Base-by-base conservation (phyloP, 2,888 invertebrate species). In the Ferdinandea cuprea region DNA sequence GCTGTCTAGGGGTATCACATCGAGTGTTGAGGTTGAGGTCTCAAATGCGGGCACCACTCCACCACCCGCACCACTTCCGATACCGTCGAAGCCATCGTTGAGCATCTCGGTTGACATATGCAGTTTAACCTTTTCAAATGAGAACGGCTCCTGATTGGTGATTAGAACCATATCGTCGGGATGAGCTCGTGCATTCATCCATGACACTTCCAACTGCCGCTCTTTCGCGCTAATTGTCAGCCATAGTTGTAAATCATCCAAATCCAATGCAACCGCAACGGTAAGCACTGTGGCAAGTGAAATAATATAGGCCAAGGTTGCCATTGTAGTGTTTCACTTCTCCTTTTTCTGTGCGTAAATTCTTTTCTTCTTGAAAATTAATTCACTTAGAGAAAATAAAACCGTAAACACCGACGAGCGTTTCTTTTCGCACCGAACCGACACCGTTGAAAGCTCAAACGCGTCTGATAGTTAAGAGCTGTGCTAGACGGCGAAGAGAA, bases 201-300 rank as follows among this genome's bases (percentile, higher is more conserved):
- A 91, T 13, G 90, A 90, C n/a, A 91, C 87, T 71, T 91, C 90
- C 9, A 91, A 50, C 28, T 87, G 88, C 40, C 90, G 88, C 30
- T 88, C 86, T 19, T 88, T 87, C 2, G 91, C 90, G 69, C 90
- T 90, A 11, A 91, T 88, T 13, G 91, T 89, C 3, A 91, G 44
- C 89, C 89, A 90, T 3, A 91, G 65, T 40, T 87, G 87, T 9
- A 87, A 19, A 13, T 68, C 71, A 7, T 50, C 40, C 6, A 73
- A 37, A 7, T 50, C 46, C 6, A 73, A 30, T 32, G 65, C 63
- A 40, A 56, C 37, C 8, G 40, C 25, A 8, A 21, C 40, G 11
- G 6, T 25, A 5, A 63, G n/a, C 17, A 50, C 61, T 5, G 28
- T 35, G 8, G 37, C 69, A 32, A 69, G 17, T 21, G 17, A 25